These are phyloP conservation scores for Labeo catla DNA, from an alignment of 2,113 vertebrate genomes.

Conservation along the genomic window DNA sequence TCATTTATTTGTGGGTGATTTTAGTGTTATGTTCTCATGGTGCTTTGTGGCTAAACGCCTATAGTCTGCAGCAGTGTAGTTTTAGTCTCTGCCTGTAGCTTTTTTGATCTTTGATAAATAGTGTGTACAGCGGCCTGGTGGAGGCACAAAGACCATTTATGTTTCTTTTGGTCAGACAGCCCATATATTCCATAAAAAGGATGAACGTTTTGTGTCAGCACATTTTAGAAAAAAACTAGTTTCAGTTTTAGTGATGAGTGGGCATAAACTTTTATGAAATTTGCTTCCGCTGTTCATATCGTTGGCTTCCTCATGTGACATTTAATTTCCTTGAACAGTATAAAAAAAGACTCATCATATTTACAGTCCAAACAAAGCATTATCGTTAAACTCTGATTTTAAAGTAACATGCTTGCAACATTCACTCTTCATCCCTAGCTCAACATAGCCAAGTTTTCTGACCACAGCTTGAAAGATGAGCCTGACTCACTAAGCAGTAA, in stretches of 20 bases:
- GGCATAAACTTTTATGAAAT: constrained; percentile 26
- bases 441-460: not conserved
- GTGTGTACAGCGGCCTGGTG: not conserved
- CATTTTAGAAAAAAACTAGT: not conserved
- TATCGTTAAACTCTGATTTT: not conserved
- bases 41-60: not conserved
- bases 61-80: not conserved
- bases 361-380: not conserved
- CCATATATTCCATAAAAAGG: not conserved
- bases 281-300: not conserved
- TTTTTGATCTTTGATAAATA: constrained; percentile 10
- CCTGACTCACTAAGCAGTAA: constrained; percentile 18
- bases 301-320: not conserved
- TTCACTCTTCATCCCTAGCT: not conserved
- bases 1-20: constrained; percentile 2
- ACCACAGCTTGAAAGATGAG: constrained; percentile 11
- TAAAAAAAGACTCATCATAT: not conserved
- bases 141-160: not conserved
- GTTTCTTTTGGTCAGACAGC: constrained; percentile 4
- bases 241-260: constrained; percentile 15
- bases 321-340: not conserved
- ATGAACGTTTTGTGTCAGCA: constrained; percentile 8
- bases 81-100: not conserved
- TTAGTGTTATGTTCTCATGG: constrained; percentile 3
- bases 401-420: not conserved